Evolutionary conservation across 2,797 vertebrate genomes (phyloP).

Genomic region (Myripristis jacobus): DNA sequence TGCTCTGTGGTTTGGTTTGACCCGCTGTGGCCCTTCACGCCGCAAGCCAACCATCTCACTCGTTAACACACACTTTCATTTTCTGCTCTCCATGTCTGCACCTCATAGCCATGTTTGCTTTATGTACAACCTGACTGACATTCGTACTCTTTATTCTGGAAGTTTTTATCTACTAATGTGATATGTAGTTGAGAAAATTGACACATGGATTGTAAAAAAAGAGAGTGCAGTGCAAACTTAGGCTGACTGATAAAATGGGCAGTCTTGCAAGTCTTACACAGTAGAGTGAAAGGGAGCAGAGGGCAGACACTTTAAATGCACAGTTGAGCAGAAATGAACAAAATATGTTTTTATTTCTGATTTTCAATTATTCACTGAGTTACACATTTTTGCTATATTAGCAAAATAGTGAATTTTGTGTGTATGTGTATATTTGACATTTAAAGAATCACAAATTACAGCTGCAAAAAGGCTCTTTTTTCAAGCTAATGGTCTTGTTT

Average conservation of each 20-base stretch:
- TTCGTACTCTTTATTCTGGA: not conserved
- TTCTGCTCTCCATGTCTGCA: not conserved
- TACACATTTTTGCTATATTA: slow-evolving; percentile 56
- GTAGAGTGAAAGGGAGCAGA: too few species aligned
- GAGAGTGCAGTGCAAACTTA: not conserved
- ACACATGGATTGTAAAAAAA: slow-evolving; percentile 1
- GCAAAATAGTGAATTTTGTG: slow-evolving; percentile 34
- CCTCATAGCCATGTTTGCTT: not conserved
- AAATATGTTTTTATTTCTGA: not conserved
- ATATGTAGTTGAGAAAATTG: not conserved
- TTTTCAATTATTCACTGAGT: not conserved
- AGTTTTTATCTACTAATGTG: not conserved
- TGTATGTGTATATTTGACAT: not conserved
- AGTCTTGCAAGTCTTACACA: too few species aligned
- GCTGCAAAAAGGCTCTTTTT: not conserved
- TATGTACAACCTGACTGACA: not conserved
- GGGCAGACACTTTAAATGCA: too few species aligned
- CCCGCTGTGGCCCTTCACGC: not conserved
- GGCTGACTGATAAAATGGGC: too few species aligned
- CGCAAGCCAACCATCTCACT: not conserved
- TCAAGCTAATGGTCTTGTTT: not conserved
- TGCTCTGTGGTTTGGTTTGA: slow-evolving; percentile 38
- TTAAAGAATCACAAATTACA: not conserved
- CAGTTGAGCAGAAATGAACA: not conserved
- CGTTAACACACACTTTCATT: not conserved